Percentiles rank a stretch among this genome's conserved stretches.
phyloP scores from a whole-genome alignment of 53 echinoderm and acorn worm species.

The Mesocentrotus franciscanus region DNA sequence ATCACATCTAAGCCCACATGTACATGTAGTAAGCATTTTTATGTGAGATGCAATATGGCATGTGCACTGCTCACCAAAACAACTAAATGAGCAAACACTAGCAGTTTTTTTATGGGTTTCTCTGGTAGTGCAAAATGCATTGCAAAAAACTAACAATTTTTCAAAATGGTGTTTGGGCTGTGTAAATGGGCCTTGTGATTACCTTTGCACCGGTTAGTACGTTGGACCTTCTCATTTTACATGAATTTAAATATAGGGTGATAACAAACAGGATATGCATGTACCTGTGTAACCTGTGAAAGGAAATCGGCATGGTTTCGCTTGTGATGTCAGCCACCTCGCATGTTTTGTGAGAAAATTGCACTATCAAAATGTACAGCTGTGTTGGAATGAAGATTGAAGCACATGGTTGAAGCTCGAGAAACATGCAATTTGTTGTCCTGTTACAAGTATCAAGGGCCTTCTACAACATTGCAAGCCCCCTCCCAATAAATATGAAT shows the following conservation, averaged over 20 bases:
- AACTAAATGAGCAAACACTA: too few relatives aligned
- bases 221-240: not conserved
- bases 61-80: not conserved
- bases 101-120: too few relatives aligned
- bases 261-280: slow-evolving; percentile 45
- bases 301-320: slow-evolving; percentile 38
- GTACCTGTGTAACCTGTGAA: slow-evolving; percentile 41
- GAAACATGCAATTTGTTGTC: not conserved
- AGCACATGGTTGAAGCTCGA: not conserved
- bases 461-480: not conserved
- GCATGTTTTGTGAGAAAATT: slow-evolving; percentile 32
- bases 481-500: not conserved
- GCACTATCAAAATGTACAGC: not conserved
- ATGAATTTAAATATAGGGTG: not conserved
- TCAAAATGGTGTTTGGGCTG: too few relatives aligned
- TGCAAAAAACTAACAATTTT: too few relatives aligned
- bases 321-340: slow-evolving; percentile 31
- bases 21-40: too few relatives aligned
- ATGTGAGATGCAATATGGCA: not conserved
- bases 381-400: not conserved
- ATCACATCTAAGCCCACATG: not conserved
- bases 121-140: too few relatives aligned
- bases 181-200: not conserved
- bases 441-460: not conserved
- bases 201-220: too few relatives aligned